A percentile compares a stretch with the other conserved stretches of the same genome.
These are phyloP conservation scores for Myanophis thanlyinensis DNA, from an alignment of 2,113 vertebrate genomes.

Conservation along the genomic window DNA sequence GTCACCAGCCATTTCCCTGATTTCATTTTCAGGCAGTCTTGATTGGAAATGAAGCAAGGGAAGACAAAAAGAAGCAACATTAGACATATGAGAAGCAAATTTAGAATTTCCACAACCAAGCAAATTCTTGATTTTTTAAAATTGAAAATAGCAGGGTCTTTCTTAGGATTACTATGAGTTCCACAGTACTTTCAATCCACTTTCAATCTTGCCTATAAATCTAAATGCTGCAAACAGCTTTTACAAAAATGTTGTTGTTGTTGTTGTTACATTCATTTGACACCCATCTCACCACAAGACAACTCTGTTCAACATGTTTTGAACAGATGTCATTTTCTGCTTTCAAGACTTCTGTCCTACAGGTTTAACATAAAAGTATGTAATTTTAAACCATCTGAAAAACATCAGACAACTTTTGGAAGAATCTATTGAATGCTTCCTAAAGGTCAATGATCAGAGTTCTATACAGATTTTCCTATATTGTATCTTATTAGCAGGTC, in stretches of 20 bases:
- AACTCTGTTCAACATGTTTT: neutral
- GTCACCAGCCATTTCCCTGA: conserved; percentile 26
- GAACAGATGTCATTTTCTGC: neutral
- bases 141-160: neutral
- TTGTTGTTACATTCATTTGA: neutral
- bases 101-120: neutral
- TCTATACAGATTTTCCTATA: neutral
- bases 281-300: neutral
- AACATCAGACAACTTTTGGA: neutral
- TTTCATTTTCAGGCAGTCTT: conserved; percentile 38
- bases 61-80: neutral
- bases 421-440: neutral
- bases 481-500: neutral
- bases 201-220: neutral
- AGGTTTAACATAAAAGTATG: neutral
- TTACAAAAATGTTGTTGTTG: neutral
- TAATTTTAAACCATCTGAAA: neutral
- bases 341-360: neutral
- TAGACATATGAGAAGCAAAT: neutral
- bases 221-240: neutral
- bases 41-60: neutral
- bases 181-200: neutral
- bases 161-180: neutral
- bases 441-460: neutral
- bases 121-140: neutral